phyloP scores from a whole-genome alignment of 1,140 invertebrate genomes.

The Tetranychus cinnabarinus region DNA sequence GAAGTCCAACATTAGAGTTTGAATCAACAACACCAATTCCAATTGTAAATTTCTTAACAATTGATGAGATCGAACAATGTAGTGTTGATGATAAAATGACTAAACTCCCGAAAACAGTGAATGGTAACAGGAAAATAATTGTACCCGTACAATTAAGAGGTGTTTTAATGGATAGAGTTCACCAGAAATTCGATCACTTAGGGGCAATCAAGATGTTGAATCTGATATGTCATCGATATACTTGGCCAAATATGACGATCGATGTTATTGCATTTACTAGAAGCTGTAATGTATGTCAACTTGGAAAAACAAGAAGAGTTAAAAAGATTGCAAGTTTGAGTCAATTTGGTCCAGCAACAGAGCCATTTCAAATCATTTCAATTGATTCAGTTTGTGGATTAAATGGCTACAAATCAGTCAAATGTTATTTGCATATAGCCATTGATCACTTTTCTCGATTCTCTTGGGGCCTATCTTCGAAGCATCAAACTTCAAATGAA shows the following conservation, averaged over 20 bases:
- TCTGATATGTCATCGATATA: background rate
- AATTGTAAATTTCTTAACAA: background rate
- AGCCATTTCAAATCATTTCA: conserved; percentile 8
- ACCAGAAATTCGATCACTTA: conserved; percentile 1
- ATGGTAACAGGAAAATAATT: too few relatives aligned
- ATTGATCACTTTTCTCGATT: conserved; percentile 1
- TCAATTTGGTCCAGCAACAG: background rate
- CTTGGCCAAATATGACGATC: background rate
- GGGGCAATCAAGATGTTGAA: background rate
- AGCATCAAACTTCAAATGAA: background rate
- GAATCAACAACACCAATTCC: background rate
- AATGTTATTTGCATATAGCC: conserved; percentile 4
- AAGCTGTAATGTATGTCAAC: background rate
- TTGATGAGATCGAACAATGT: background rate
- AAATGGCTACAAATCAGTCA: background rate
- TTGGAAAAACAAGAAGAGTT: background rate
- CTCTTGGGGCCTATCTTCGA: background rate
- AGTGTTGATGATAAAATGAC: background rate
- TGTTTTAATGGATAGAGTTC: background rate
- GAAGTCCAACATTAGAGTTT: background rate
- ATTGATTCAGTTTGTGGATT: conserved; percentile 8
- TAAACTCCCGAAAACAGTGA: background rate
- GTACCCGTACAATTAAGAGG: background rate
- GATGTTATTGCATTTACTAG: background rate
- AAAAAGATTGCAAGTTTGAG: background rate